Percentiles rank a stretch among this genome's conserved stretches.
phyloP scores from a whole-genome alignment of 2,888 invertebrate genomes.

The Stenotaenia linearis region DNA sequence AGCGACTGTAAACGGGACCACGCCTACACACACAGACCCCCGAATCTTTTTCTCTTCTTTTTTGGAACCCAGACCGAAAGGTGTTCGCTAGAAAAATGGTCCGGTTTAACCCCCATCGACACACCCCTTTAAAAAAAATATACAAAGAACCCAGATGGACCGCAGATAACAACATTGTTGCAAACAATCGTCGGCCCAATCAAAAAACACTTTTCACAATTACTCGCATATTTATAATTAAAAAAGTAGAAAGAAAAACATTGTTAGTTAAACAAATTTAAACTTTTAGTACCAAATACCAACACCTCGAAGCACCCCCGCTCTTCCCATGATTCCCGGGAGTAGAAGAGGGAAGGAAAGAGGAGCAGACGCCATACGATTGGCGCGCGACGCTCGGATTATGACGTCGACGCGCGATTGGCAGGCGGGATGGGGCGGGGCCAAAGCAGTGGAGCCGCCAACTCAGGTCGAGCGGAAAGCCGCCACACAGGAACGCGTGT shows the following conservation, averaged over 20 bases:
- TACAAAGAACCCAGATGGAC: not conserved
- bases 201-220: not conserved
- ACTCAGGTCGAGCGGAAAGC: conserved; percentile 26
- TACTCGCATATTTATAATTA: too few relatives aligned
- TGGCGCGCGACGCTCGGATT: not conserved
- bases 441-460: conserved; percentile 14
- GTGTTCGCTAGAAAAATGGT: not conserved
- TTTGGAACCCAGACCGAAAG: not conserved
- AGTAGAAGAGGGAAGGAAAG: not conserved
- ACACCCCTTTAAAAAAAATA: conserved; percentile 1
- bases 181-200: not conserved
- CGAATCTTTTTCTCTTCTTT: not conserved
- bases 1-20: not conserved
- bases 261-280: not conserved
- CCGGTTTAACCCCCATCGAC: not conserved
- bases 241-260: not conserved
- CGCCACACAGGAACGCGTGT: conserved; percentile 26
- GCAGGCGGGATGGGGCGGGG: conserved; percentile 10
- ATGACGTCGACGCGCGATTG: conserved; percentile 21
- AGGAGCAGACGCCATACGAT: not conserved
- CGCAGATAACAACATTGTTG: not conserved
- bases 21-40: not conserved
- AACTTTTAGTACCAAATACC: conserved; percentile 6
- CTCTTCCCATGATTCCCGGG: not conserved
- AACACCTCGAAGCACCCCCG: conserved; percentile 18